These are phyloP conservation scores for Platycercus adscitus DNA, from an alignment of 2,113 vertebrate species.

Conservation along the genomic window DNA sequence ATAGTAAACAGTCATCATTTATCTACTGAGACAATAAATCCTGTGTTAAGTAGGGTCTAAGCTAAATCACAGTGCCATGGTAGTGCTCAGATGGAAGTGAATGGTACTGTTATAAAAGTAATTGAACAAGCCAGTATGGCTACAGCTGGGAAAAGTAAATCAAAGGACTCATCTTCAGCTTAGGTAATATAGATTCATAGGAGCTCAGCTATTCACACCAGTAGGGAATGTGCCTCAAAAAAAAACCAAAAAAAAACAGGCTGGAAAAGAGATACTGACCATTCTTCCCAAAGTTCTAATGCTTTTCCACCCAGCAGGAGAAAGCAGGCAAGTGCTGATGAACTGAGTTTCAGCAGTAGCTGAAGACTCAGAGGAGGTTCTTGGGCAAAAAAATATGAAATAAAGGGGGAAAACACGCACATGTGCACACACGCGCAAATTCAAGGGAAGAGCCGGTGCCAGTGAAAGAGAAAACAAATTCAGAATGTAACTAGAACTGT, in stretches of 20 bases:
- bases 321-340: background rate
- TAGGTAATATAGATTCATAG: background rate
- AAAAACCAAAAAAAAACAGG: background rate
- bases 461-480: background rate
- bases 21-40: conserved; percentile 63
- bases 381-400: background rate
- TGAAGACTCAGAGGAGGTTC: background rate
- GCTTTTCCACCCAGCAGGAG: background rate
- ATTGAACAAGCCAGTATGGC: conserved; percentile 30
- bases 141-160: conserved; percentile 61
- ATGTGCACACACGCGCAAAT: background rate
- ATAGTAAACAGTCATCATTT: conserved; percentile 50
- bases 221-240: background rate
- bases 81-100: conserved; percentile 48
- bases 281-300: background rate
- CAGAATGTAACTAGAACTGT: background rate
- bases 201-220: conserved; percentile 21
- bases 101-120: conserved; percentile 52
- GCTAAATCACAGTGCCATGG: conserved; percentile 46
- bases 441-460: background rate
- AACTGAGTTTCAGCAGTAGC: background rate
- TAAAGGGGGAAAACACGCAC: background rate
- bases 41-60: conserved; percentile 40
- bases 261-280: conserved; percentile 9
- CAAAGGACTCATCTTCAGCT: conserved; percentile 25